Base-by-base conservation (phyloP, 1,140 invertebrate genomes). In the Caenorhabditis latens region DNA sequence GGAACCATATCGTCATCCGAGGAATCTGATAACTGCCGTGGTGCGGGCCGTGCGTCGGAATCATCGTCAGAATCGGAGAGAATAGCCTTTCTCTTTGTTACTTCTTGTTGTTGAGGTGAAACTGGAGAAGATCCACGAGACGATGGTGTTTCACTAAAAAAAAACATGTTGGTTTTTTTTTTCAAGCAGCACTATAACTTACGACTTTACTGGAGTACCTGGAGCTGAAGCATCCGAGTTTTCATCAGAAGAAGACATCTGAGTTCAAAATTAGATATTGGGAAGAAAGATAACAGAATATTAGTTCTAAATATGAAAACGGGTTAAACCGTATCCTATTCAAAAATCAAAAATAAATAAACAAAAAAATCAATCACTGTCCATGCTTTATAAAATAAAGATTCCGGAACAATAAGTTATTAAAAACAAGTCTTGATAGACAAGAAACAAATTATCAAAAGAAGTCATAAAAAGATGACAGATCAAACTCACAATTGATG, bases 211-310 rank as follows among this genome's bases (percentile, higher is more conserved):
- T 24, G 71, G 71, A 11, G 71, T 50, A 13, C 40, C 46, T n/a
- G 46, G n/a, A 21, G 71, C 71, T 24, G 71, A 79, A 50, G 46
- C 71, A n/a, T 79, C 71, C 5, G 71, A 79, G 14, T 79, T 79
- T 13, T 50, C 71, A 2, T 79, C 71, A 14, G 71, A 79, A 79
- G 71, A 79, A 16, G 71, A 79, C 71, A 79, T 79, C 71, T 79
- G 46, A 24, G 32, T 32, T 32, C 0, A 32, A 32, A 32, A 32
- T 32, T 32, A 32, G 21, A 46, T 43, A 71, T 14, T 14, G 24
- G 14, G 4, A 19, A 46, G 46, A 71, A 14, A 14, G 11, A 65
- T 11, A 42, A 65, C 4, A 65, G 13, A 65, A 40, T 9, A 11
- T 14, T 40, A 9, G 4, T 65, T 40, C 7, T 14, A 16, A 40